phyloP scores from a whole-genome alignment of 1,140 invertebrate genomes.

The Pectinophora gossypiella region DNA sequence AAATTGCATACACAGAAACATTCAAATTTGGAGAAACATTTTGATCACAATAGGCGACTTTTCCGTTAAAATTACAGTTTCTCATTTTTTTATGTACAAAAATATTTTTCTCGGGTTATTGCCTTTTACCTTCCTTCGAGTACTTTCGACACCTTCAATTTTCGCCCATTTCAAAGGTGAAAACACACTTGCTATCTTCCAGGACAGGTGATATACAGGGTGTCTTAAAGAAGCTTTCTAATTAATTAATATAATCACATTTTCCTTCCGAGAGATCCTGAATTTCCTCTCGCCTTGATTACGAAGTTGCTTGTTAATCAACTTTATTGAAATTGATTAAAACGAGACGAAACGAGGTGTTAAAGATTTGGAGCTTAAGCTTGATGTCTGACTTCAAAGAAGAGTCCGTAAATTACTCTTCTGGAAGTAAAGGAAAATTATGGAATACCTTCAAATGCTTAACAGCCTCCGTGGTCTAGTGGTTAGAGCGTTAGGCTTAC shows the following conservation, averaged over 20 bases:
- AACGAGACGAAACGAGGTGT: neutral
- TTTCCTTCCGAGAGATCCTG: neutral
- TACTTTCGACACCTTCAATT: slow-evolving; percentile 10
- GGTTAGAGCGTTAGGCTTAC: too few relatives aligned
- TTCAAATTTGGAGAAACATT: too few relatives aligned
- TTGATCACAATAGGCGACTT: too few relatives aligned
- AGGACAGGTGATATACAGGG: slow-evolving; percentile 19
- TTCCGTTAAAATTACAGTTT: too few relatives aligned
- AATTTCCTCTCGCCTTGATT: neutral
- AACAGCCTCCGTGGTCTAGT: too few relatives aligned
- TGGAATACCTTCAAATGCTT: neutral
- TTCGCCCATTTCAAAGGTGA: slow-evolving; percentile 18
- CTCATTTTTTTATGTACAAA: too few relatives aligned
- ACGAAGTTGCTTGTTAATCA: neutral
- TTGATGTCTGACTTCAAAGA: too few relatives aligned
- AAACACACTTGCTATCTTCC: slow-evolving; percentile 17
- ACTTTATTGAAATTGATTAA: neutral
- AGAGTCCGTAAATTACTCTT: too few relatives aligned
- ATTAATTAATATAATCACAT: slow-evolving; percentile 1
- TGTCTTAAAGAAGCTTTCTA: neutral
- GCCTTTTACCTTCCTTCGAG: too few relatives aligned
- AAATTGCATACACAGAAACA: too few relatives aligned
- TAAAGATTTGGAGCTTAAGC: too few relatives aligned
- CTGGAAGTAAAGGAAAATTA: neutral
- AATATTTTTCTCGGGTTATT: too few relatives aligned